Evolutionary conservation across 1,140 invertebrate species (phyloP).

Genomic region (Drosophila kikkawai): DNA sequence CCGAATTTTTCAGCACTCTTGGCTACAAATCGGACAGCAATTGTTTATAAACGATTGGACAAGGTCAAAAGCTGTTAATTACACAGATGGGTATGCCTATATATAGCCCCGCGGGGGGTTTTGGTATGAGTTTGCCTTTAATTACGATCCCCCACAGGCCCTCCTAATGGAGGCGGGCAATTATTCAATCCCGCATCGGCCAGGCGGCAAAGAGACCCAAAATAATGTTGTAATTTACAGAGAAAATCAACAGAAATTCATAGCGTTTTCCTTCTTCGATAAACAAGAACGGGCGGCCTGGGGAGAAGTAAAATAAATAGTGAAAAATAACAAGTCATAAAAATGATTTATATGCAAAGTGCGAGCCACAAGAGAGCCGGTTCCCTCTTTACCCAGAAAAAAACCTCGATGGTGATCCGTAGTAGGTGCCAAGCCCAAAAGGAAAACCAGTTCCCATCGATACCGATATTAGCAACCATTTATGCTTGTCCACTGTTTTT

Average conservation of each 20-base stretch:
- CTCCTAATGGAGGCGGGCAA: slow-evolving; percentile 47
- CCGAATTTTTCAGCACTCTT: slow-evolving; percentile 38
- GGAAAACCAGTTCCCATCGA: slow-evolving; percentile 43
- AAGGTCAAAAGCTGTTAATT: slow-evolving; percentile 63
- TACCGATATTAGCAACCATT: slow-evolving; percentile 76
- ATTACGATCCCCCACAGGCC: slow-evolving; percentile 47
- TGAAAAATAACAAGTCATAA: slow-evolving; percentile 83
- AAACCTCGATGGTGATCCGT: slow-evolving; percentile 9
- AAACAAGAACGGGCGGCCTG: slow-evolving; percentile 43
- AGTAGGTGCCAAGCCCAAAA: slow-evolving; percentile 65
- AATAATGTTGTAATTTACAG: slow-evolving; percentile 78
- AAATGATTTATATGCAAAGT: slow-evolving; percentile 83
- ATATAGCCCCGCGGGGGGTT: slow-evolving; percentile 33
- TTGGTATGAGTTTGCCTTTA: slow-evolving; percentile 46
- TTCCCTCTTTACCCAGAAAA: slow-evolving; percentile 29
- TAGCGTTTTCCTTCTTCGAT: slow-evolving; percentile 55
- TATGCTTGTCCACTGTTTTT: slow-evolving; percentile 71
- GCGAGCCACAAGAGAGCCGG: slow-evolving; percentile 49
- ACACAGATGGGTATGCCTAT: slow-evolving; percentile 40
- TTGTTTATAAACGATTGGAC: slow-evolving; percentile 62
- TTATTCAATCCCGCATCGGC: slow-evolving; percentile 60
- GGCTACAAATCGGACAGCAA: slow-evolving; percentile 9
- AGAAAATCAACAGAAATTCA: slow-evolving; percentile 44
- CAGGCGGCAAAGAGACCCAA: slow-evolving; percentile 20
- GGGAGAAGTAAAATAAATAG: slow-evolving; percentile 74